Evolutionary conservation across 1,140 invertebrate species (phyloP), one percentile per base, ranked within the genome.

Genomic region (Rhyacophila brunnea): DNA sequence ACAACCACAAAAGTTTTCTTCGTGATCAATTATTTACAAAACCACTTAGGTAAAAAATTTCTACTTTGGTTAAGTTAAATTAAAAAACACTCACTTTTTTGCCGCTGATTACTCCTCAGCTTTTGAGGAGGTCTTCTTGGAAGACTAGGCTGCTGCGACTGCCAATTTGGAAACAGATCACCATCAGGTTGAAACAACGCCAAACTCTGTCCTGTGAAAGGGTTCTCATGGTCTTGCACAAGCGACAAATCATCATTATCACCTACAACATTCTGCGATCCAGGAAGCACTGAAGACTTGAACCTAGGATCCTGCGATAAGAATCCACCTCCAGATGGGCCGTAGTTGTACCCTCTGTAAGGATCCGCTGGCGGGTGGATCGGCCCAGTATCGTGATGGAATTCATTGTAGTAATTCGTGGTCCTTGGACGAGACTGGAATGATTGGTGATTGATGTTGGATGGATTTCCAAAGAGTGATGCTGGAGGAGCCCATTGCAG

Each of bases 401-500:
- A 52, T 9, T 23, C 19, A 1, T 43, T 13, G 11, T 11, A 20
- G 38, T n/a, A 40, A 2, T 6, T 19, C 2, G 15, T 1, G 7
- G 42, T 1, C 9, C 18, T 32, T n/a, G 23, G 52, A 11, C 42
- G 28, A 14, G 44, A 23, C 15, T 23, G 23, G 1, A 45, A 6
- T 5, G 42, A 34, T 10, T 28, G 23, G 23, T 28, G 23, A 28
- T 28, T 28, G 23, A 28, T 3, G 9, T 28, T 3, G 15, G 23
- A 49, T 20, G 51, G 42, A 43, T 47, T 47, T 28, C 42, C 35
- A 20, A 73, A 70, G 9, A 73, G 36, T 34, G 68, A 55, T 18
- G 70, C 54, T 5, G 76, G 74, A 4, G 73, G 42, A 3, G 70
- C 70, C 75, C 75, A 78, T 59, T 77, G 72, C 47, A 75, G 60